Base-by-base conservation (phyloP, 1,140 invertebrate species). In the Ceratosolen fusciceps region DNA sequence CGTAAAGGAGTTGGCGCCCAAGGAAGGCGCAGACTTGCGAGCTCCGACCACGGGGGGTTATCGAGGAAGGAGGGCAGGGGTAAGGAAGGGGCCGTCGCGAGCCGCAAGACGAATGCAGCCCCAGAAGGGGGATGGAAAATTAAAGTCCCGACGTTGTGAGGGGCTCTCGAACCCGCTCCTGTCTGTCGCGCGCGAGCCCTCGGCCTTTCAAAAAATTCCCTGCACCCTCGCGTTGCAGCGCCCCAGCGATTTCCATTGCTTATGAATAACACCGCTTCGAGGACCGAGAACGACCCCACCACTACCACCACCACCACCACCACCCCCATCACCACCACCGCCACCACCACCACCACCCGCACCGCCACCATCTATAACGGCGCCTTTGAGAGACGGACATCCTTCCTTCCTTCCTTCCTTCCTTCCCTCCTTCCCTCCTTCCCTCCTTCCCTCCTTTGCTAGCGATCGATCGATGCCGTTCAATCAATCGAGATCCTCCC, bases 91-190 rank as follows among this genome's bases (percentile, higher is more conserved):
- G 67, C 10, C 47, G 24, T n/a, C 67, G 39, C 43, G 37, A 39
- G 34, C 56, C 29, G n/a, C n/a, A 82, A 79, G 56, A 29, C 58
- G 71, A 80, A 76, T 77, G 77, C 52, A 72, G 34, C 12, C 24
- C 37, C 14, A 62, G 34, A 75, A 75, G 60, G 56, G 73, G 65
- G 39, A 65, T 43, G 60, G 60, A 75, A 65, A 75, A 75, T 75
- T 75, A 75, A 62, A 65, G 58, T 62, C 21, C 43, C 73, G 73
- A 49, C 21, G 31, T 37, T 16, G 34, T n/a, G n/a, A 47, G 37
- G 56, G 37, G 52, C 49, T 8, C 47, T 47, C 24, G 0, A n/a
- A 39, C 47, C 14, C 71, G 12, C 14, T 29, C 21, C 14, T 12
- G 16, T 16, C 29, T n/a, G 14, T 56, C 49, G 49, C 29, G 16